Evolutionary conservation across 2,888 invertebrate species (phyloP).

Genomic region (Habrosyne pyritoides): DNA sequence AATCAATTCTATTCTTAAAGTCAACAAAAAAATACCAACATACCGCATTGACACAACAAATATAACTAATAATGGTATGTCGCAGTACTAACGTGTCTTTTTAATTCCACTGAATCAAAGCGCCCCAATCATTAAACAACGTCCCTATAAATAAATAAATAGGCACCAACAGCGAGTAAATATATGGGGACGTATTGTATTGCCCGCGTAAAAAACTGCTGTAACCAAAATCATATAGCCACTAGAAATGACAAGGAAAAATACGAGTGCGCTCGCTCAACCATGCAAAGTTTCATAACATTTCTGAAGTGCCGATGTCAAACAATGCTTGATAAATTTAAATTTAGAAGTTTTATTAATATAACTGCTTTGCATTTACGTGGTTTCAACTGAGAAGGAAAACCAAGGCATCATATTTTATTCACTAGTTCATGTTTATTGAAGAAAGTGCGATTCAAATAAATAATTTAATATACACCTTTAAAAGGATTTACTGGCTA

Average conservation of each 20-base stretch:
- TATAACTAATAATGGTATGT: slow-evolving; percentile 41
- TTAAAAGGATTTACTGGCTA: no score
- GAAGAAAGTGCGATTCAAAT: no score
- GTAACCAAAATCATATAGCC: background rate
- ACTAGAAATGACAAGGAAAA: slow-evolving; percentile 2
- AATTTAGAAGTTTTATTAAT: no score
- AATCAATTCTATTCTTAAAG: slow-evolving; percentile 12
- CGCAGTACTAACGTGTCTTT: slow-evolving; percentile 43
- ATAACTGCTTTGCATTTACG: no score
- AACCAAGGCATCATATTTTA: no score
- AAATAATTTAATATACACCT: no score
- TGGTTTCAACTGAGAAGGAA: no score
- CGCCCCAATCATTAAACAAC: slow-evolving; percentile 73
- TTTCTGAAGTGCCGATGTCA: background rate
- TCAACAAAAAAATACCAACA: slow-evolving; percentile 26
- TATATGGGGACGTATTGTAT: slow-evolving; percentile 60
- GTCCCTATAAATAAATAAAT: slow-evolving; percentile 74
- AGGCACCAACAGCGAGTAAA: slow-evolving; percentile 57
- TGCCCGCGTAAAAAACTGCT: slow-evolving; percentile 34
- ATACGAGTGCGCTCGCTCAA: background rate
- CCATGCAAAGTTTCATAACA: background rate
- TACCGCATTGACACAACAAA: slow-evolving; percentile 43
- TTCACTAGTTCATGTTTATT: no score
- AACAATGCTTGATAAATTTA: background rate
- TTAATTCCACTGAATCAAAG: slow-evolving; percentile 71